A percentile compares a stretch with the other conserved stretches of the same genome.
Evolutionary conservation across 2,797 vertebrate species (phyloP).

Genomic region (Hozukius guyotensis): DNA sequence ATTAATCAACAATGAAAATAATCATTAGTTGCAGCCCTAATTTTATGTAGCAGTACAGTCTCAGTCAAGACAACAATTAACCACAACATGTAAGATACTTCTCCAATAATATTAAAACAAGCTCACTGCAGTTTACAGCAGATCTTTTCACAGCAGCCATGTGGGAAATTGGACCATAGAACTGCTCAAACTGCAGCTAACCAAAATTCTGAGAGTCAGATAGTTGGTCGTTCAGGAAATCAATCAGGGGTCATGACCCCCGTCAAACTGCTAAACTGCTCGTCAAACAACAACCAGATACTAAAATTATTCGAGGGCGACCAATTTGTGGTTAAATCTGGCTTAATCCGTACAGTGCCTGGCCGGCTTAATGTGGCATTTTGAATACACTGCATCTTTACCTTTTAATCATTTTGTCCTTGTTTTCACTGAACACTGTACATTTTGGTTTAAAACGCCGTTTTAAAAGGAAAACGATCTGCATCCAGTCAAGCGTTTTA

Average conservation of each 20-base stretch:
- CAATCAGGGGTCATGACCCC: not conserved
- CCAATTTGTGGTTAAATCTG: not conserved
- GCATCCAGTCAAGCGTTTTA: too few species aligned
- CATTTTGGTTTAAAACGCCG: too few species aligned
- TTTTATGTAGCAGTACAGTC: not conserved
- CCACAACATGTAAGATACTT: not conserved
- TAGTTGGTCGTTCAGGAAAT: not conserved
- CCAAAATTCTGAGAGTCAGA: not conserved
- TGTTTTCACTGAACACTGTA: too few species aligned
- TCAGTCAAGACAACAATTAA: not conserved
- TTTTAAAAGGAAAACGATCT: too few species aligned
- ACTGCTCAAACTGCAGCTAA: not conserved
- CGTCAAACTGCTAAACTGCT: not conserved
- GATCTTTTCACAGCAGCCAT: too few species aligned
- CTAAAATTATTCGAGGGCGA: not conserved
- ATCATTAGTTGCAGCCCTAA: too few species aligned
- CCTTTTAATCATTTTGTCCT: too few species aligned
- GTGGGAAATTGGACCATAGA: too few species aligned
- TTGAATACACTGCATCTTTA: not conserved
- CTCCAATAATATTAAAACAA: not conserved
- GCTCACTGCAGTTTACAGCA: too few species aligned
- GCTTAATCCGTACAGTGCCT: not conserved
- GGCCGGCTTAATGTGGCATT: not conserved
- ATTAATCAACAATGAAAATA: too few species aligned
- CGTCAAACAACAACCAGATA: not conserved